Percentiles rank a stretch among this genome's conserved stretches.
Evolutionary conservation across 2,113 vertebrate species (phyloP).

Genomic region (Gambusia affinis): DNA sequence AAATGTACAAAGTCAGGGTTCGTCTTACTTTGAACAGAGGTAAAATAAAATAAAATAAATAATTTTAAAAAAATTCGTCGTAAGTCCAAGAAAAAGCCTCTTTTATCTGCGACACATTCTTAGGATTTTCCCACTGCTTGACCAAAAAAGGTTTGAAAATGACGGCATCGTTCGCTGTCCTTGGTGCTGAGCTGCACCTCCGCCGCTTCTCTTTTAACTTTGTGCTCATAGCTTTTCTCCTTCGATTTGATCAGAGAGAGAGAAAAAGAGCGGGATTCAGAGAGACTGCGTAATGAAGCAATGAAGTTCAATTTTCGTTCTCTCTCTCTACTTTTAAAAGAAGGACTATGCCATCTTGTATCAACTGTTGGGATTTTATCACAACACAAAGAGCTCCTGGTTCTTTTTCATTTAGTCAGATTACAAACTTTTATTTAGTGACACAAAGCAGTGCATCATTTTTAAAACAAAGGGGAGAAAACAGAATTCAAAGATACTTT

Average conservation of each 20-base stretch:
- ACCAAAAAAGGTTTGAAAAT: conserved; percentile 4
- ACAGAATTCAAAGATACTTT: too few species aligned
- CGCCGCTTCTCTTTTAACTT: conserved; percentile 34
- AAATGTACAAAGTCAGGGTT: background rate
- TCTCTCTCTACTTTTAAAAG: background rate
- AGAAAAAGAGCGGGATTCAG: background rate
- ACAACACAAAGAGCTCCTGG: too few species aligned
- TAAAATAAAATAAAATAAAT: background rate
- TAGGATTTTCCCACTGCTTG: background rate
- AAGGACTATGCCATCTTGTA: background rate
- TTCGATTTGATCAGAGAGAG: conserved; percentile 6
- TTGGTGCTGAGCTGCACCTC: conserved; percentile 48
- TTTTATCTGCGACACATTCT: background rate
- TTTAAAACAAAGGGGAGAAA: too few species aligned
- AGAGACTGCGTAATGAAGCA: background rate
- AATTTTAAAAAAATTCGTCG: background rate
- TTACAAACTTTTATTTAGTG: too few species aligned
- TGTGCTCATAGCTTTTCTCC: conserved; percentile 26
- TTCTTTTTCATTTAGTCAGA: too few species aligned
- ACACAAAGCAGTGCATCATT: too few species aligned
- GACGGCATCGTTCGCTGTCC: conserved; percentile 42
- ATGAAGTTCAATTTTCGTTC: background rate
- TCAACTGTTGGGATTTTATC: too few species aligned
- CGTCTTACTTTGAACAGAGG: conserved; percentile 32
- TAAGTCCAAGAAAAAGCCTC: background rate